Evolutionary conservation across 1,140 invertebrate species (phyloP), one percentile per base, ranked within the genome.

Genomic region (Drosophila busckii): DNA sequence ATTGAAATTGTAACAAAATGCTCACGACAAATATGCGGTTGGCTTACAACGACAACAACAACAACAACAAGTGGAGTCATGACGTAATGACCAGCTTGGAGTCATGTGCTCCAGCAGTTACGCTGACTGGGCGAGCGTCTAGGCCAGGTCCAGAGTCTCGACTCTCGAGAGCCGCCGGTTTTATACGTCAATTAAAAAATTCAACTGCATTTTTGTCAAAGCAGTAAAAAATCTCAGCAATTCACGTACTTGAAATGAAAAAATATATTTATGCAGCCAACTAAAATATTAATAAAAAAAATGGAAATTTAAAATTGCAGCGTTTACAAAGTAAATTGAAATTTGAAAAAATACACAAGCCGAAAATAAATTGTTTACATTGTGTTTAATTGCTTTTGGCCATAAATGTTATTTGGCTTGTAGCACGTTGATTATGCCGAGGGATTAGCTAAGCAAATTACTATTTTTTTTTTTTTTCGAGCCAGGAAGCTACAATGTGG

Each of bases 1-100:
- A 59, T 59, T 59, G 55, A 59, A 59, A 59, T 59, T 59, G 55
- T 59, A 59, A 59, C 55, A 59, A 59, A 59, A 59, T 59, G 55
- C 55, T 59, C 55, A 59, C 55, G 55, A 59, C 55, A 59, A 59
- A 52, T 59, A 59, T 59, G 56, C 56, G 49, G 56, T 60, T 29
- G n/a, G n/a, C n/a, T n/a, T n/a, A n/a, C n/a, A n/a, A n/a, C n/a
- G n/a, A n/a, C n/a, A n/a, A n/a, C n/a, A n/a, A n/a, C n/a, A n/a
- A n/a, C n/a, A n/a, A n/a, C n/a, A n/a, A n/a, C n/a, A n/a, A n/a
- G n/a, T 35, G 42, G 25, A 13, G 26, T 6, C 31, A 59, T 60
- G 56, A 60, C 31, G 56, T 42, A 59, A 59, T 53, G 48, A 15
- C 38, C 31, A 34, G 48, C 19, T 37, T 23, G 29, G 26, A 59